Percentiles rank a stretch among this genome's conserved stretches.
Evolutionary conservation across 2,797 vertebrate genomes (phyloP).

Genomic region (Antennarius maculatus): DNA sequence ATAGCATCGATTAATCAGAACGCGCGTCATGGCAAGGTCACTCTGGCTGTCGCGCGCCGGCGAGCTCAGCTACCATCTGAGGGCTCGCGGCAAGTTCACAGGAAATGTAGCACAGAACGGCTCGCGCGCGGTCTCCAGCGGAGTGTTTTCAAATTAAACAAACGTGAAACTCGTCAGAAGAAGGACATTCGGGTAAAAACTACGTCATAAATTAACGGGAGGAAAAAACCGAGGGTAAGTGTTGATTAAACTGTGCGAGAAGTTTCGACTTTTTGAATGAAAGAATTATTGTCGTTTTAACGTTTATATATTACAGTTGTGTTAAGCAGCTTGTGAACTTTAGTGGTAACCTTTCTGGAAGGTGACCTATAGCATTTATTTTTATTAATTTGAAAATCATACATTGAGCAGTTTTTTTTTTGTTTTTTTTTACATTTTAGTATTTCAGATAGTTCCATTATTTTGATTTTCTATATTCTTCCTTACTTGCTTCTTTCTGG

Average conservation of each 20-base stretch:
- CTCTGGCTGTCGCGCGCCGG: slow-evolving; percentile 23
- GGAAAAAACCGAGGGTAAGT: slow-evolving; percentile 46
- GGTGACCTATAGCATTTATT: too few species aligned
- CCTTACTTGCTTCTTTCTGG: not conserved
- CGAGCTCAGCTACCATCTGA: slow-evolving; percentile 42
- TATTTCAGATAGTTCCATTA: not conserved
- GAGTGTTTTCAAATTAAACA: not conserved
- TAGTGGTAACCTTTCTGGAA: too few species aligned
- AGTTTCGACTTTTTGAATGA: not conserved
- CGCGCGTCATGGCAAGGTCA: slow-evolving; percentile 55
- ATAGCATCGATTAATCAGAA: slow-evolving; percentile 14
- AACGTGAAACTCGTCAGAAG: not conserved
- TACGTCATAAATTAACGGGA: not conserved
- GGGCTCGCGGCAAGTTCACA: slow-evolving; percentile 39
- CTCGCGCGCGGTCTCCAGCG: slow-evolving; percentile 6
- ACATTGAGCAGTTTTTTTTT: not conserved
- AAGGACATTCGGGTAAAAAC: not conserved
- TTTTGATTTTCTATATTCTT: not conserved
- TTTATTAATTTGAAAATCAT: not conserved
- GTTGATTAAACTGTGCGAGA: slow-evolving; percentile 8
- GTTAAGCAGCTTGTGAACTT: not conserved
- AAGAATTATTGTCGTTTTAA: not conserved
- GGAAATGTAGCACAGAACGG: slow-evolving; percentile 1
- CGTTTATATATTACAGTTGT: not conserved
- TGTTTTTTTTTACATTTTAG: not conserved